Conservation (phyloP, 2,113 vertebrate species). For the Saccopteryx leptura region DNA sequence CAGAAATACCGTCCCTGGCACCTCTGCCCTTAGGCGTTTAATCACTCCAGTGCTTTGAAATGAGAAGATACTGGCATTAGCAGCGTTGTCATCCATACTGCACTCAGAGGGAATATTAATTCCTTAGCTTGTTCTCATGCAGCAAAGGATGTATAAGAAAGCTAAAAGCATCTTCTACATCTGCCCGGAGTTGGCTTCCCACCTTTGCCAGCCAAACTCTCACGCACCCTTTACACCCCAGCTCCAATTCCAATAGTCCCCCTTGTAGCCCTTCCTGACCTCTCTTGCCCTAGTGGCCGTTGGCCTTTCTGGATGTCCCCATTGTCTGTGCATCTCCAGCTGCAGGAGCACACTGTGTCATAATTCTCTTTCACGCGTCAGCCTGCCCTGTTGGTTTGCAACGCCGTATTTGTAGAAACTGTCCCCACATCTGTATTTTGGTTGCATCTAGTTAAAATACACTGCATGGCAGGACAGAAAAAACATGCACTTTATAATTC, state of each 20-base stretch:
- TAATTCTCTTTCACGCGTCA: neutral
- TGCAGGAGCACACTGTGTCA: neutral
- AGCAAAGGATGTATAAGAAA: neutral
- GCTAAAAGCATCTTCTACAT: neutral
- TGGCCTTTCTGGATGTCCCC: neutral
- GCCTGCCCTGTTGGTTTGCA: neutral
- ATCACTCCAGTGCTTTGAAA: conserved; percentile 70
- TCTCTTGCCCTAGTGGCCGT: rapidly evolving
- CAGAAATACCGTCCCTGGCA: conserved; percentile 69
- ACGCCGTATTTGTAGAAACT: neutral
- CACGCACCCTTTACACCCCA: neutral
- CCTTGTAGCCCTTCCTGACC: neutral
- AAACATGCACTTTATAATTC: neutral
- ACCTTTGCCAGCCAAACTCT: neutral
- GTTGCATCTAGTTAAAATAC: neutral
- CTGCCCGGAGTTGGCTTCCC: neutral
- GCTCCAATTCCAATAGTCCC: too few species aligned
- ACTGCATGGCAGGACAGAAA: neutral
- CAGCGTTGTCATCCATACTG: conserved; percentile 17
- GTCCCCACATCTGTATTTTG: neutral
- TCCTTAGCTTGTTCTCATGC: conserved; percentile 29
- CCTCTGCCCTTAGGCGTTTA: conserved; percentile 23
- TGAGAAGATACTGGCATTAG: conserved; percentile 63
- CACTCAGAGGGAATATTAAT: conserved; percentile 68
- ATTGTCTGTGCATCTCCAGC: rapidly evolving